Percentiles rank a stretch among this genome's conserved stretches.
Conservation (phyloP, 2,113 vertebrate genomes). For the Procavia capensis region DNA sequence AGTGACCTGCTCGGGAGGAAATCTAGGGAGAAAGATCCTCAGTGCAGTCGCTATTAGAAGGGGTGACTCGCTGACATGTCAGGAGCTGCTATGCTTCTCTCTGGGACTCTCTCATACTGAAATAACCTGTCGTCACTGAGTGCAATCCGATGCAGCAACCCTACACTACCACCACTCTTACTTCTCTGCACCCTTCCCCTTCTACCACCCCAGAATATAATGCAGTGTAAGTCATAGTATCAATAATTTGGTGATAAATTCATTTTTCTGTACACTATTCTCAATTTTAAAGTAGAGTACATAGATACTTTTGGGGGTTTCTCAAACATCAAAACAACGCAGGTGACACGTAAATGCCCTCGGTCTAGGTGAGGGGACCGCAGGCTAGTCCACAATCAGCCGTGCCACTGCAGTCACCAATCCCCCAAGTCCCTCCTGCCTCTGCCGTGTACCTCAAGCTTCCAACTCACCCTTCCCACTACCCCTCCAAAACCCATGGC, state of each 20-base stretch:
- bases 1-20: background rate
- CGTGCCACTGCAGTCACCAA: rapidly evolving
- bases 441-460: background rate
- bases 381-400: background rate
- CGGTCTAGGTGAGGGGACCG: background rate
- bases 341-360: background rate
- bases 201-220: background rate
- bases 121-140: too few species aligned
- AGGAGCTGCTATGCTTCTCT: background rate
- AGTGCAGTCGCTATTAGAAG: background rate
- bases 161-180: background rate
- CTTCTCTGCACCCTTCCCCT: background rate
- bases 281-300: background rate
- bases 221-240: background rate
- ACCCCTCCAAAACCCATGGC: background rate
- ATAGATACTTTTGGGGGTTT: constrained; percentile 26
- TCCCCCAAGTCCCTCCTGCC: background rate
- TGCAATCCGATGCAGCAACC: background rate
- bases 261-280: background rate
- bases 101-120: background rate
- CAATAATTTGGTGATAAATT: background rate
- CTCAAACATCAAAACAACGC: background rate
- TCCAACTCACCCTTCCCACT: background rate
- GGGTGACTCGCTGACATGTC: background rate
- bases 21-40: background rate